phyloP scores from a whole-genome alignment of 2,113 vertebrate genomes.

The Mus pahari region DNA sequence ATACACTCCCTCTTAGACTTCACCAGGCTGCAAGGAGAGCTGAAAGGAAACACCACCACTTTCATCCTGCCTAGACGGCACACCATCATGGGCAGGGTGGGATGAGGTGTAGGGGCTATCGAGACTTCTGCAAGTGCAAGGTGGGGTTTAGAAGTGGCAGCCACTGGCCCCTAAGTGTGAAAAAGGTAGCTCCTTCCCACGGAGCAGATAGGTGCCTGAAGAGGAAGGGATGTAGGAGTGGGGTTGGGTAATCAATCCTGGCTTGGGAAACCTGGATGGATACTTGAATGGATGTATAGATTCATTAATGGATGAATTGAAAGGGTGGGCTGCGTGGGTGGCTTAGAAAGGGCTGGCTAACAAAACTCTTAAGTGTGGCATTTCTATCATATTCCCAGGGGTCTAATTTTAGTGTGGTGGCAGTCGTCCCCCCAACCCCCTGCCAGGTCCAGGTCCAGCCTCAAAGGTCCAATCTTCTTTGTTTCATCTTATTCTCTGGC shows the following conservation, averaged over 20 bases:
- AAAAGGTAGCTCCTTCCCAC: neutral
- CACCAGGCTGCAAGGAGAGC: neutral
- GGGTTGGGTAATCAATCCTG: conserved; percentile 18
- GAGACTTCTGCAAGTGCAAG: neutral
- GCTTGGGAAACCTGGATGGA: neutral
- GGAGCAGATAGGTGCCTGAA: neutral
- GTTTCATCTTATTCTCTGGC: conserved; percentile 48
- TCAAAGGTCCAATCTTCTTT: conserved; percentile 64
- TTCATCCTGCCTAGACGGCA: neutral
- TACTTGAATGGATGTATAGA: neutral
- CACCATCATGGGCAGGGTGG: neutral
- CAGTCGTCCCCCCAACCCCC: neutral
- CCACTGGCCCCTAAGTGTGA: neutral
- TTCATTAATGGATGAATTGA: neutral
- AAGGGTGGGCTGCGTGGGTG: conserved; percentile 58
- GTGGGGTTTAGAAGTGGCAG: neutral
- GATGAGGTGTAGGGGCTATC: neutral
- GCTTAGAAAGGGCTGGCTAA: conserved; percentile 36
- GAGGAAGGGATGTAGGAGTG: neutral
- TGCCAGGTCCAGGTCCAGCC: neutral
- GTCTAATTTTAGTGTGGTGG: neutral
- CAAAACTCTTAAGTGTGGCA: neutral
- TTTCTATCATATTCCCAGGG: neutral
- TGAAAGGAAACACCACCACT: neutral
- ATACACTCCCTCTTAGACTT: neutral